Evolutionary conservation across 2,797 vertebrate genomes (phyloP), one percentile per base, ranked within the genome.

Genomic region (Neosilurus hyrtlii): DNA sequence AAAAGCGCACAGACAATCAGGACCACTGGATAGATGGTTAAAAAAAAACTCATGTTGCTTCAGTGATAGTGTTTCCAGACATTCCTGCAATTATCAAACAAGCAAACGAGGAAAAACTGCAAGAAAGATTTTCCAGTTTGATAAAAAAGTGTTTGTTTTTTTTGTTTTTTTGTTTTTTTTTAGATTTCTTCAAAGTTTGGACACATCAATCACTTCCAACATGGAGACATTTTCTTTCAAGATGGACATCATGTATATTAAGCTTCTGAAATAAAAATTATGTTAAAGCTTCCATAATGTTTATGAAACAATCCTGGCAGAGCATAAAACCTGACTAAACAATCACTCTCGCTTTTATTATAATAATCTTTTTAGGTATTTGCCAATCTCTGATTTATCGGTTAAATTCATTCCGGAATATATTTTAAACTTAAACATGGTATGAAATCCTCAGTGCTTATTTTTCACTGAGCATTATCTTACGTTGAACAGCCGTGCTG

Each of bases 11-110:
- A 62, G 52, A 76, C 74, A 81, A 83, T 79, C 68, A 59, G 70
- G 11, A 82, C 88, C 72, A 83, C 80, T 67, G 70, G 84, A 83
- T 79, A 84, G 43, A 43, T 43, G 43, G 81, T 56, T 54, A 37
- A 62, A 57, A 85, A 86, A 89, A 83, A 86, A 88, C 79, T 65
- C 9, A 10, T 75, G 87, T 87, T 91, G 86, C 83, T 88, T 81
- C 87, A 85, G 82, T 22, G 67, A 90, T 82, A 88, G 87, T 85
- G 59, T 89, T 84, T 81, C 85, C 88, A 89, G 89, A 89, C 90
- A 84, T 89, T 85, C 83, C 81, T 83, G 83, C 86, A 88, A 88
- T 90, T 85, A 80, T 85, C 82, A 35, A 72, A 71, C 12, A 10
- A 35, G 54, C 66, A 43, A 84, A 84, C 65, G 78, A 80, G 81